phyloP scores from a whole-genome alignment of 2,113 vertebrate species.

The Agapornis roseicollis region DNA sequence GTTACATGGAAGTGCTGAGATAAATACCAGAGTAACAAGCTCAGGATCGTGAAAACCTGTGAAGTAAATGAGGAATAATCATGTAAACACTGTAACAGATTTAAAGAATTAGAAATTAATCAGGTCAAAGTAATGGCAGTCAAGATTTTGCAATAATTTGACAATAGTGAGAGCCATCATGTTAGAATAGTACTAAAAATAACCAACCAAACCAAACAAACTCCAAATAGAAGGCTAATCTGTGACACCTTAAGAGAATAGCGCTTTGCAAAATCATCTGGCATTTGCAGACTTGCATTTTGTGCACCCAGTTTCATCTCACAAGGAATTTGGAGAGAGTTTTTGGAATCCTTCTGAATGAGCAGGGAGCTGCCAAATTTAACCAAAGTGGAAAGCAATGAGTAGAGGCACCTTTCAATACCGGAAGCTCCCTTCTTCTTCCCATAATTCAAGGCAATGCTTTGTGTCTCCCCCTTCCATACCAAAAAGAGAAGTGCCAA shows the following conservation, averaged over 20 bases:
- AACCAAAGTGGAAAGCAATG: not conserved
- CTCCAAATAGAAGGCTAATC: not conserved
- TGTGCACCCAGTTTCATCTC: not conserved
- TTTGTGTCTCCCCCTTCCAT: not conserved
- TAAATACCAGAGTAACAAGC: not conserved
- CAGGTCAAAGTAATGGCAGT: not conserved
- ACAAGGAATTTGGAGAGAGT: not conserved
- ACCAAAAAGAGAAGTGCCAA: not conserved
- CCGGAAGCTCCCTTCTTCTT: not conserved
- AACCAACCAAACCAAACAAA: not conserved
- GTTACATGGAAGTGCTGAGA: not conserved
- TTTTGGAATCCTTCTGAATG: not conserved
- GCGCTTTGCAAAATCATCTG: not conserved
- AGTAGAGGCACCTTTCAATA: not conserved
- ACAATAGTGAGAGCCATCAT: not conserved
- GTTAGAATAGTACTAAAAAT: not conserved
- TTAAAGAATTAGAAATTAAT: slow-evolving; percentile 20
- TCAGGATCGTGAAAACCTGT: not conserved
- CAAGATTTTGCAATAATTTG: not conserved
- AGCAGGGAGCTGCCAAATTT: not conserved
- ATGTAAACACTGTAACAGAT: not conserved
- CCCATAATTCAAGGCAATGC: not conserved
- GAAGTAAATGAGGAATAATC: not conserved
- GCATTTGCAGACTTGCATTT: not conserved
- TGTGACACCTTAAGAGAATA: not conserved